phyloP scores from a whole-genome alignment of 2,113 vertebrate genomes.

The Jaculus jaculus region DNA sequence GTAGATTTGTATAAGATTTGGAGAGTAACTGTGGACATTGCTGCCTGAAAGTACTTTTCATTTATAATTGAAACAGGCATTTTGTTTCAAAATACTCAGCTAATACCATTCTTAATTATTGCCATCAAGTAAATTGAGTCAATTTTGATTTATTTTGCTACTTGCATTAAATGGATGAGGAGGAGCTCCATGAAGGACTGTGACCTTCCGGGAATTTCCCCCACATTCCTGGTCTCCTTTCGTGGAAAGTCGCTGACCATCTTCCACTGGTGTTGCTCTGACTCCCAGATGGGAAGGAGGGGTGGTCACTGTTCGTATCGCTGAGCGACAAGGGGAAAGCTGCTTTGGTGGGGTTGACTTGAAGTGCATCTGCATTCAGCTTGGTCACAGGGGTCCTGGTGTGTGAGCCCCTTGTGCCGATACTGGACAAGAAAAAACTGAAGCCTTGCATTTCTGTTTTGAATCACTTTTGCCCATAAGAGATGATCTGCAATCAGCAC shows the following conservation, averaged over 20 bases:
- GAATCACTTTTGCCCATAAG: neutral
- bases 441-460: conserved; percentile 3
- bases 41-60: neutral
- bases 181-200: neutral
- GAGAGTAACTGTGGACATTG: neutral
- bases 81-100: conserved; percentile 29
- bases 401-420: neutral
- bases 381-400: neutral
- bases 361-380: neutral
- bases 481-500: neutral
- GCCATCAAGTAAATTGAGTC: neutral
- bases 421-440: neutral
- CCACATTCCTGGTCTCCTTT: neutral
- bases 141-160: conserved; percentile 36
- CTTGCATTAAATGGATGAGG: neutral
- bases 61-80: conserved; percentile 27
- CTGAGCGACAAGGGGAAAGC: neutral
- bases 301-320: neutral
- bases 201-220: neutral
- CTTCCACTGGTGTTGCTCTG: neutral
- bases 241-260: neutral
- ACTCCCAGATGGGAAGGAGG: neutral
- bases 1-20: conserved; percentile 35
- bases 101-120: neutral
- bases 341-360: too few species aligned